These are phyloP conservation scores for Centrocercus urophasianus DNA, from an alignment of 2,113 vertebrate species.

Conservation along the genomic window DNA sequence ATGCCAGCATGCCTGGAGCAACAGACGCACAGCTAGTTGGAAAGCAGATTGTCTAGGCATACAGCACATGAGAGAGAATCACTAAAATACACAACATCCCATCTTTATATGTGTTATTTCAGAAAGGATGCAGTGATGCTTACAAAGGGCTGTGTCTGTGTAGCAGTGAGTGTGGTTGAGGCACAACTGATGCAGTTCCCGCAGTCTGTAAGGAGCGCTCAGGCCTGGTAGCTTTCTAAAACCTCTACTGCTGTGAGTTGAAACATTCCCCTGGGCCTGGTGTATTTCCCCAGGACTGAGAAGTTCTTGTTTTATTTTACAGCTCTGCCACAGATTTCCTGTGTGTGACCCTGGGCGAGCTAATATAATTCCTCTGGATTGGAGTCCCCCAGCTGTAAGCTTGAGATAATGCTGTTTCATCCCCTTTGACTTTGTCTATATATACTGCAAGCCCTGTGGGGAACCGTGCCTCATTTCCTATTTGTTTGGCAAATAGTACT, in stretches of 20 bases:
- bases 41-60: neutral
- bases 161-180: neutral
- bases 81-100: accelerated
- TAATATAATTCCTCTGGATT: constrained; percentile 9
- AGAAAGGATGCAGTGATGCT: neutral
- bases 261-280: neutral
- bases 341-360: constrained; percentile 29
- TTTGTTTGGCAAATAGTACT: constrained; percentile 4
- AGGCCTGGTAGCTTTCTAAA: neutral
- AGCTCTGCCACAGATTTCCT: constrained; percentile 1
- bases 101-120: neutral
- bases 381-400: constrained; percentile 24
- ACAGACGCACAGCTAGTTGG: accelerated
- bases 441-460: neutral
- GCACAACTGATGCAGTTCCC: neutral
- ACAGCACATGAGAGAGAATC: neutral
- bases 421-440: constrained; percentile 54
- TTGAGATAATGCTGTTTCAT: constrained; percentile 43
- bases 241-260: neutral
- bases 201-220: neutral
- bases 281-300: neutral
- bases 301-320: constrained; percentile 14
- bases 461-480: neutral
- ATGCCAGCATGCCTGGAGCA: neutral
- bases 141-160: accelerated